Evolutionary conservation across 2,888 invertebrate genomes (phyloP).

Genomic region (Nasonia oneida): DNA sequence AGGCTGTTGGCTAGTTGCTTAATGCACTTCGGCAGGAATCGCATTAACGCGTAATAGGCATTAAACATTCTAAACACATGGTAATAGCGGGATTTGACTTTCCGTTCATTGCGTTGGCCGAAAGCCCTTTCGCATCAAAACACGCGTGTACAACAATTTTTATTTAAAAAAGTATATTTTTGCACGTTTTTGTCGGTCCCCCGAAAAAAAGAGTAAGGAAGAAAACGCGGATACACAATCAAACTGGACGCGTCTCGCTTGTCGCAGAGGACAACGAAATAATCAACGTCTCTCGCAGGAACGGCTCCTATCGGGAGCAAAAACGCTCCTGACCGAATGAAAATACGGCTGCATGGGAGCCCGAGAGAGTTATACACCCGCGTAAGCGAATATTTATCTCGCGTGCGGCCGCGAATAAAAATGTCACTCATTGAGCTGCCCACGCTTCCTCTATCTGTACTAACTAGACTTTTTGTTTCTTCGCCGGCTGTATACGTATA

Average conservation of each 20-base stretch:
- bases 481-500: not conserved
- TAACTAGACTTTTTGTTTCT: conserved; percentile 10
- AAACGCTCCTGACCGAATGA: not conserved
- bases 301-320: not conserved
- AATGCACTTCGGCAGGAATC: not conserved
- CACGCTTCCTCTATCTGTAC: not conserved
- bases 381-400: not conserved
- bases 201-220: not conserved
- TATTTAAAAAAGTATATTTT: not conserved
- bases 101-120: not conserved
- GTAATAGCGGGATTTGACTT: not conserved
- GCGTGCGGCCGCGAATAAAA: not conserved
- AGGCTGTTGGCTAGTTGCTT: not conserved
- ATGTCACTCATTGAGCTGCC: not conserved
- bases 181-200: not conserved
- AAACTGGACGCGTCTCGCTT: not conserved
- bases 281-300: conserved; percentile 1
- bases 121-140: not conserved
- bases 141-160: not conserved
- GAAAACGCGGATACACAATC: not conserved
- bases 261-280: not conserved
- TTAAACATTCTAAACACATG: not conserved
- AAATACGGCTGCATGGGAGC: not conserved
- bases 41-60: not conserved
- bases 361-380: not conserved